Conservation (phyloP, 2,113 vertebrate species). For the Setophaga coronata region DNA sequence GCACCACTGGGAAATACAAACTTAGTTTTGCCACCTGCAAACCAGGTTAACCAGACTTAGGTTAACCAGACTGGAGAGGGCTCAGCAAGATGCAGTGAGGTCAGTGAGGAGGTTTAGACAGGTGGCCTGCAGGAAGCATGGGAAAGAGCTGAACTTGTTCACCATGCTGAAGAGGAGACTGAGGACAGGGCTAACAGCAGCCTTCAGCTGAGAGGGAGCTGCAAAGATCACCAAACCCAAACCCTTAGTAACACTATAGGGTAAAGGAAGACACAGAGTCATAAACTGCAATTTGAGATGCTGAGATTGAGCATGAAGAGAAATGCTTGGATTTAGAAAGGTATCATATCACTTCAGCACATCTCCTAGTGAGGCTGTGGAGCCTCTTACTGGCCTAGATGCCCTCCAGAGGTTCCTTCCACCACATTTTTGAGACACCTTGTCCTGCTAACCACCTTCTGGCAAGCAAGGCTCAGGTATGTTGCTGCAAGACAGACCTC, state of each 20-base stretch:
- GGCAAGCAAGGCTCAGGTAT: background rate
- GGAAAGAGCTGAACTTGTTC: background rate
- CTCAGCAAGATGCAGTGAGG: background rate
- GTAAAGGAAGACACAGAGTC: background rate
- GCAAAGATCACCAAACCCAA: background rate
- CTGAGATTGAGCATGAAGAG: background rate
- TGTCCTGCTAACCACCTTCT: background rate
- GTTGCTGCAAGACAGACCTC: background rate
- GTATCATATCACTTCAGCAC: fast-evolving
- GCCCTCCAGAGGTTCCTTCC: background rate
- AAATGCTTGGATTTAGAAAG: background rate
- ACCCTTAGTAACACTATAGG: background rate
- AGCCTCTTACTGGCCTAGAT: background rate
- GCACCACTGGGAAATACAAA: background rate
- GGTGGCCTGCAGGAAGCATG: background rate
- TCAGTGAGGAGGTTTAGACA: background rate
- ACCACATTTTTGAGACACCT: background rate
- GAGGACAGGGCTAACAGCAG: background rate
- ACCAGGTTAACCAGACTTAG: background rate
- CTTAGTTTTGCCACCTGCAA: background rate
- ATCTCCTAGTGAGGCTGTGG: background rate
- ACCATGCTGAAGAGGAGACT: background rate
- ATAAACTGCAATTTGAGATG: background rate
- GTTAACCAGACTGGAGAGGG: background rate
- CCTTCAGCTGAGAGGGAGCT: background rate